phyloP scores from a whole-genome alignment of 2,888 invertebrate species.

The Mermis nigrescens region DNA sequence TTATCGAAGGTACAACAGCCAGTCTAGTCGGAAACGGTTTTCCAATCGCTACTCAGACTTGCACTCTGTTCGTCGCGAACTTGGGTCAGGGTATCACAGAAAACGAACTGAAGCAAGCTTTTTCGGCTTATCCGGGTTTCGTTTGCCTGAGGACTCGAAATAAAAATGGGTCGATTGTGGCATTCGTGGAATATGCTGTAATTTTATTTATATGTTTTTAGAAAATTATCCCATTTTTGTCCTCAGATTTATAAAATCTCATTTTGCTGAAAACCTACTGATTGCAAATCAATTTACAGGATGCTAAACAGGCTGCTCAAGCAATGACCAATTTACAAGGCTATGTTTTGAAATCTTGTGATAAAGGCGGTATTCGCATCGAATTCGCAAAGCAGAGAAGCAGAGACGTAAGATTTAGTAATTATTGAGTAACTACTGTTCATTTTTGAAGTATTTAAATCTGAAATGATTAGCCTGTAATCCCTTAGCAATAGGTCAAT shows the following conservation, averaged over 20 bases:
- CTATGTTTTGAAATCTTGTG: background rate
- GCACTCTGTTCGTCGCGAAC: constrained; percentile 1
- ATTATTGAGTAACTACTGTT: too few relatives aligned
- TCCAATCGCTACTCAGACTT: background rate
- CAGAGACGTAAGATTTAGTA: background rate
- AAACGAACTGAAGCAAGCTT: background rate
- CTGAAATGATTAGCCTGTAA: too few relatives aligned
- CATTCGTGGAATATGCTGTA: background rate
- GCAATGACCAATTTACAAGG: background rate
- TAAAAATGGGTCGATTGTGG: background rate
- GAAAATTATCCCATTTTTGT: constrained; percentile 83
- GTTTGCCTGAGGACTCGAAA: background rate
- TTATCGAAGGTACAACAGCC: too few relatives aligned
- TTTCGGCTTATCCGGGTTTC: background rate
- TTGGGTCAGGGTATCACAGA: background rate
- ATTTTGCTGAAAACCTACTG: too few relatives aligned
- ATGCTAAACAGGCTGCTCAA: background rate
- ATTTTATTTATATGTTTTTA: constrained; percentile 77
- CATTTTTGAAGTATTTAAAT: too few relatives aligned
- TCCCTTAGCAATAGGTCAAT: too few relatives aligned
- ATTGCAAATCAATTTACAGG: too few relatives aligned
- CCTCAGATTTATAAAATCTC: too few relatives aligned
- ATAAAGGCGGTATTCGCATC: background rate
- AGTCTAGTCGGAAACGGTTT: too few relatives aligned
- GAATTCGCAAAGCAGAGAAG: background rate